These are phyloP conservation scores for Adelognathus sp. DNA, from an alignment of 2,888 invertebrate species.

Conservation along the genomic window DNA sequence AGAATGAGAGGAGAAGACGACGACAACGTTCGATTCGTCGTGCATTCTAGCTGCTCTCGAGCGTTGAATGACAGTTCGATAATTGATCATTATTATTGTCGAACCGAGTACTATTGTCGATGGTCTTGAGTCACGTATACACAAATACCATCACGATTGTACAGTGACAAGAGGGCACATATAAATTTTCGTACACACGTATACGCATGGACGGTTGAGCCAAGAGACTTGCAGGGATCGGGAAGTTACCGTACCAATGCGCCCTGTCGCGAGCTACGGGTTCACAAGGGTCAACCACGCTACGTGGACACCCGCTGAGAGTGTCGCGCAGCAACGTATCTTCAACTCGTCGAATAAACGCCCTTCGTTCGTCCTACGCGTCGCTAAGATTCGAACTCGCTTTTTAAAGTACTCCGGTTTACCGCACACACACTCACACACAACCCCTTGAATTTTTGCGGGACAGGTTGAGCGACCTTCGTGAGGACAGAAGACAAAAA, in stretches of 20 bases:
- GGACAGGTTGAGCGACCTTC: too few species aligned
- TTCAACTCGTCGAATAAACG: constrained; percentile 62
- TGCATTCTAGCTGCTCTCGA: constrained; percentile 72
- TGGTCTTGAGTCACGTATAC: constrained; percentile 60
- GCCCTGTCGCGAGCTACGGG: constrained; percentile 47
- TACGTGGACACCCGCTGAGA: constrained; percentile 77
- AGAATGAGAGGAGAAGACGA: constrained; percentile 28
- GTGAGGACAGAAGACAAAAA: too few species aligned
- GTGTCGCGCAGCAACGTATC: constrained; percentile 73
- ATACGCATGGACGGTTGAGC: background rate
- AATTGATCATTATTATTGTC: constrained; percentile 79
- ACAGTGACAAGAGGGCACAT: constrained; percentile 30
- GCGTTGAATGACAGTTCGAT: constrained; percentile 79
- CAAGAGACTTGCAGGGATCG: constrained; percentile 9
- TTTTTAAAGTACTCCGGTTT: background rate
- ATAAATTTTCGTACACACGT: background rate
- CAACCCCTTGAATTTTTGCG: too few species aligned
- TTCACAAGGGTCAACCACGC: constrained; percentile 72
- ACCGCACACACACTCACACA: background rate
- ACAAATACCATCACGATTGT: constrained; percentile 56
- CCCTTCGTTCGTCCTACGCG: constrained; percentile 50
- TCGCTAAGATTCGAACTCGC: constrained; percentile 18
- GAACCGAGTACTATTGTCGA: constrained; percentile 71
- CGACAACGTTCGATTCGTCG: constrained; percentile 73
- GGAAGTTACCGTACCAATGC: constrained; percentile 57